phyloP scores from a whole-genome alignment of 1,140 invertebrate species.

The Oncopodura yosiiana region DNA sequence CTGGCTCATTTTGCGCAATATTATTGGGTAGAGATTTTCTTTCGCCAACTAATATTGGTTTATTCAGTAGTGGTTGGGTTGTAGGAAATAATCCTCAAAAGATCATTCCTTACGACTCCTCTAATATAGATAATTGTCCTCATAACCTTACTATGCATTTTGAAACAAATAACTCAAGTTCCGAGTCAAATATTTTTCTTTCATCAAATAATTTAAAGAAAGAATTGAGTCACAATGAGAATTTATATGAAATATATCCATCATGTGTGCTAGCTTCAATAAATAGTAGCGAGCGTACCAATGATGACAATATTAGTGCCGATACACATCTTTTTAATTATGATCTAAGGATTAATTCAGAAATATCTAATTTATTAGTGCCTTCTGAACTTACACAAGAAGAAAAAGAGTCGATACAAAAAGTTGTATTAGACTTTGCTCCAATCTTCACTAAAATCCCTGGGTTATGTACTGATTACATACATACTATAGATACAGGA shows the following conservation, averaged over 20 bases:
- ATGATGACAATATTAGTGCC: no score
- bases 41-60: not conserved
- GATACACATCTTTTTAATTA: no score
- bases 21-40: conserved; percentile 1
- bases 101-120: no score
- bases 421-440: not conserved
- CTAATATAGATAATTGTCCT: no score
- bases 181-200: not conserved
- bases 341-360: not conserved
- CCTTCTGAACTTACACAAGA: not conserved
- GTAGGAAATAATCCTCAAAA: no score
- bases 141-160: no score
- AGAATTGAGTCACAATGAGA: no score
- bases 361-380: not conserved
- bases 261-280: no score
- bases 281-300: no score
- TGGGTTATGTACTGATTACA: not conserved
- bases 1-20: not conserved
- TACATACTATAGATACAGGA: not conserved
- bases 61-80: not conserved
- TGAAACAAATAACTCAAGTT: not conserved
- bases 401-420: not conserved
- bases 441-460: conserved; percentile 2
- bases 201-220: not conserved
- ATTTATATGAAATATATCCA: no score